Evolutionary conservation across 1,140 invertebrate species (phyloP), one percentile per base, ranked within the genome.

Genomic region (Eciton burchellii): DNA sequence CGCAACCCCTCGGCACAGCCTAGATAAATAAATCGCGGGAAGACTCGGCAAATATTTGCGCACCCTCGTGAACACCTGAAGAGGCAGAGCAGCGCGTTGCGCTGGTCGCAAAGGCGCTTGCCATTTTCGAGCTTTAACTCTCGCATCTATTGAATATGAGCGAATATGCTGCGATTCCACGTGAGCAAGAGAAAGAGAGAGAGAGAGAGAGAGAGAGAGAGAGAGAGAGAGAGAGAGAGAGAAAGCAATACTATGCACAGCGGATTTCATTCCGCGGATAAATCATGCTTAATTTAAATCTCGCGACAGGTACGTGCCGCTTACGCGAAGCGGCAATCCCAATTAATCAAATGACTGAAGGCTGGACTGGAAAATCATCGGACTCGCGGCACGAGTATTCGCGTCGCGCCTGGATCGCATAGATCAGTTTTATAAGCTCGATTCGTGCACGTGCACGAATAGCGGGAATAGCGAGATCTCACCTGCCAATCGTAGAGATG

Each of bases 21-120:
- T 84, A 76, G 81, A 85, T 84, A 88, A 88, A 88, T 88, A 88
- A 88, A 88, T 88, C 88, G 76, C 81, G 62, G 76, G 63, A 83
- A 81, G 87, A 81, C 57, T 85, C 24, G 57, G 60, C 65, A 88
- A 88, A 88, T 88, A 88, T 88, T 88, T 88, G 63, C 63, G 19
- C 26, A 66, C 35, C 35, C 57, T 26, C 70, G 35, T 60, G 43
- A 56, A 76, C 72, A 83, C 81, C 83, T 88, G 86, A 88, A 88
- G 79, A 84, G 74, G 26, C 73, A 26, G 1, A 66, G 19, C 26
- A n/a, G 47, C 35, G 63, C 49, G 70, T 56, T 59, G 81, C 83
- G 57, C 21, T 60, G 29, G 47, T 79, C 16, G 29, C 47, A 54
- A n/a, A 45, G 21, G 52, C 21, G 35, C 43, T 49, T 87, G n/a